phyloP scores from a whole-genome alignment of 2,888 invertebrate genomes.

The Dorcus hopei region DNA sequence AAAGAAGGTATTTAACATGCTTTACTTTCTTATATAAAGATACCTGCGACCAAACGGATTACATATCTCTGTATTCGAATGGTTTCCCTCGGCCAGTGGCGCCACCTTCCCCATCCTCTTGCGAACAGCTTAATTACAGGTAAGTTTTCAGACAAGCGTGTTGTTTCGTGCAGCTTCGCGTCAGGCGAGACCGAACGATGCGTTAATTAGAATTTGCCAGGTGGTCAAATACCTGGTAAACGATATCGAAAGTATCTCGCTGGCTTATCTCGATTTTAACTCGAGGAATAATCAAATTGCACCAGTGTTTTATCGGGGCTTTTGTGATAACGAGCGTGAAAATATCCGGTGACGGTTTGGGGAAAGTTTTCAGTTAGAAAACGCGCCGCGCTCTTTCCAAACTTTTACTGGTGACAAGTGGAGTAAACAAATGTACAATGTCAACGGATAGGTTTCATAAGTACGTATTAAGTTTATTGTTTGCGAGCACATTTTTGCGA shows the following conservation, averaged over 20 bases:
- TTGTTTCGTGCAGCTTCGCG: slow-evolving; percentile 3
- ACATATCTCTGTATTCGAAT: too few species aligned
- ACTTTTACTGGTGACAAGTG: neutral
- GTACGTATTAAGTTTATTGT: slow-evolving; percentile 47
- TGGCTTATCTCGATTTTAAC: slow-evolving; percentile 18
- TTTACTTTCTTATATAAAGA: too few species aligned
- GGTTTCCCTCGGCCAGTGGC: too few species aligned
- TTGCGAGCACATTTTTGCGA: neutral
- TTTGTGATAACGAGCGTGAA: neutral
- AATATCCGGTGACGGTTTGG: neutral
- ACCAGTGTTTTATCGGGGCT: slow-evolving; percentile 8
- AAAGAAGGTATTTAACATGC: too few species aligned
- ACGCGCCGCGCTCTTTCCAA: neutral
- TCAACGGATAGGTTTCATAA: slow-evolving; percentile 63
- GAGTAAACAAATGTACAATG: slow-evolving; percentile 47
- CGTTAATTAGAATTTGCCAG: slow-evolving; percentile 32
- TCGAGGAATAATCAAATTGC: neutral
- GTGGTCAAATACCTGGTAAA: slow-evolving; percentile 36
- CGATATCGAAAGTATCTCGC: slow-evolving; percentile 24
- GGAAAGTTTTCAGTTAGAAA: neutral
- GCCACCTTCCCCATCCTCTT: neutral
- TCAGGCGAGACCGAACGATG: slow-evolving; percentile 5
- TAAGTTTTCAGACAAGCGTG: neutral
- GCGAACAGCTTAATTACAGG: slow-evolving; percentile 5
- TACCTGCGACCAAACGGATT: too few species aligned